Evolutionary conservation across 2,113 vertebrate species (phyloP).

Genomic region (Carollia perspicillata): DNA sequence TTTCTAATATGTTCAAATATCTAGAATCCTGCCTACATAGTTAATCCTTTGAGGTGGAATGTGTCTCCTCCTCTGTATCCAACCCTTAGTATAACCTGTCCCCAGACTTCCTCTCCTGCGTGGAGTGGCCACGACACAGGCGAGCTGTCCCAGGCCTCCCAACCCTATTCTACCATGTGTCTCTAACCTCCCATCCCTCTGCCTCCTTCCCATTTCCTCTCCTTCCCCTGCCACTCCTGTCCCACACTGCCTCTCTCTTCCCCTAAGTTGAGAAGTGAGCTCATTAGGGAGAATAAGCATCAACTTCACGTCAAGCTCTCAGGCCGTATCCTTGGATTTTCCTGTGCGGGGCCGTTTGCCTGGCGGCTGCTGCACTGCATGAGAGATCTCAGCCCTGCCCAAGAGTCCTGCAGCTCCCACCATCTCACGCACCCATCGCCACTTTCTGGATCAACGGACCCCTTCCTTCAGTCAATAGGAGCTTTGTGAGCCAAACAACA

Average conservation of each 20-base stretch:
- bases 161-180: background rate
- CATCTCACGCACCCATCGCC: background rate
- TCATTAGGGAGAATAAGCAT: background rate
- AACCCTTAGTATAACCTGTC: background rate
- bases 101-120: background rate
- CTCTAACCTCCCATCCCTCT: background rate
- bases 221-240: background rate
- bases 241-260: background rate
- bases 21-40: background rate
- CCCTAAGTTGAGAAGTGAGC: background rate
- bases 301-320: background rate
- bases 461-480: slow-evolving; percentile 39
- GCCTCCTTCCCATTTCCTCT: background rate
- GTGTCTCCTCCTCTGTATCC: background rate
- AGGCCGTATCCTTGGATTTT: background rate
- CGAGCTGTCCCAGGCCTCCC: background rate
- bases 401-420: background rate
- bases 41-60: background rate
- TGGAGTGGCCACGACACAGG: accelerated
- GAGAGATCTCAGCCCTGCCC: background rate
- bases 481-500: slow-evolving; percentile 64
- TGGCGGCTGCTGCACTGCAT: background rate
- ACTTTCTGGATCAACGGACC: slow-evolving; percentile 33
- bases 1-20: background rate
- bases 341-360: background rate